These are phyloP conservation scores for Turritopsis rubra DNA, from an alignment of 30 jellyfish, hydroid and myxozoan genomes.

Conservation along the genomic window DNA sequence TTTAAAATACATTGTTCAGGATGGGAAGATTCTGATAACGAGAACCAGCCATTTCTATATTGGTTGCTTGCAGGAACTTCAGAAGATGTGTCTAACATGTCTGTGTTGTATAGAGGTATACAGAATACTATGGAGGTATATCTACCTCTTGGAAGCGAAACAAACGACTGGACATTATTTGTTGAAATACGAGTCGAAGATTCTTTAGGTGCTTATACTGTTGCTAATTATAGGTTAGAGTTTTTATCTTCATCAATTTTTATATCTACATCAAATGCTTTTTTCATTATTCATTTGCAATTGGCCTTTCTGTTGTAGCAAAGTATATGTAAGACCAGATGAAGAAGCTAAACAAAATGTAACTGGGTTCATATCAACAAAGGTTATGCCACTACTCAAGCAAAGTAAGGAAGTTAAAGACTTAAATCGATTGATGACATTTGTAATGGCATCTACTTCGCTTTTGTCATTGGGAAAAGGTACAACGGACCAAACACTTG, in stretches of 20 bases:
- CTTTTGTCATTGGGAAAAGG: constrained; percentile 27
- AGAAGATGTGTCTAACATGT: constrained; percentile 21
- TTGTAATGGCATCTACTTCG: constrained; percentile 7
- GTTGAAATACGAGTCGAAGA: constrained; percentile 62
- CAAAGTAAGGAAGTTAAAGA: constrained; percentile 39
- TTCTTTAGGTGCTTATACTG: constrained; percentile 58
- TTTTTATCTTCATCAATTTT: not conserved
- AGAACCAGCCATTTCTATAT: constrained; percentile 48
- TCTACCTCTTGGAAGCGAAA: constrained; percentile 28
- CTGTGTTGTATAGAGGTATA: constrained; percentile 67
- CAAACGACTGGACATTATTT: constrained; percentile 3
- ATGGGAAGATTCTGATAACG: constrained; percentile 70
- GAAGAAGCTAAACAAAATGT: constrained; percentile 2
- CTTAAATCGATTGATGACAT: constrained; percentile 30
- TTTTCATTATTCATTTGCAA: not conserved
- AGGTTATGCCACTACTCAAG: constrained; percentile 5
- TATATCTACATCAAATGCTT: not conserved
- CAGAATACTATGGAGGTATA: not conserved
- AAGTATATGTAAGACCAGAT: not conserved
- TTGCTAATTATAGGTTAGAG: constrained; percentile 60
- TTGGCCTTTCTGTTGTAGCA: not conserved
- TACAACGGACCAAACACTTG: constrained; percentile 20
- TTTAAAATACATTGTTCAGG: constrained; percentile 50
- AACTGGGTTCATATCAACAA: not conserved
- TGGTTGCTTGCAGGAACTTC: constrained; percentile 35